Conservation (phyloP, 2,113 vertebrate genomes). For the Lamprotornis superbus region DNA sequence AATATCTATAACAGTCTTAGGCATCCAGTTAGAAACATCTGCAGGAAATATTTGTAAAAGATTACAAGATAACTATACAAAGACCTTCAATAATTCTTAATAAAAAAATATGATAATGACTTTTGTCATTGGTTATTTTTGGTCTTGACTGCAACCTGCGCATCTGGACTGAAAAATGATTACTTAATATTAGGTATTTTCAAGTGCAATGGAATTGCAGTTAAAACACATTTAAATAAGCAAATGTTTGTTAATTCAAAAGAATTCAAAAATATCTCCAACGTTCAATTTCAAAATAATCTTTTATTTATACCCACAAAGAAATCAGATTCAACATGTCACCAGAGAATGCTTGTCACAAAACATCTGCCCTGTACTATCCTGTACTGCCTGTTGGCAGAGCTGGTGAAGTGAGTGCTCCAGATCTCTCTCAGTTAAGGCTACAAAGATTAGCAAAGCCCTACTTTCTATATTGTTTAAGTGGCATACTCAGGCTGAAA, state of each 20-base stretch:
- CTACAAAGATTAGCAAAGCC: not conserved
- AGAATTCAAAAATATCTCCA: not conserved
- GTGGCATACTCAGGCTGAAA: not conserved
- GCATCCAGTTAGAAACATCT: slow-evolving; percentile 66
- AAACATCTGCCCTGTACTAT: not conserved
- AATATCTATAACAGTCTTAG: slow-evolving; percentile 66
- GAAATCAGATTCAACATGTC: not conserved
- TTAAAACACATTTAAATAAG: not conserved
- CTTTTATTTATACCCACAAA: not conserved
- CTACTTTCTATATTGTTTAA: not conserved
- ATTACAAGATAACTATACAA: not conserved
- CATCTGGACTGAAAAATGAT: not conserved
- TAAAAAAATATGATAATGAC: not conserved
- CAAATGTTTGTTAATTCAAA: not conserved
- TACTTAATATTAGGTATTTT: not conserved
- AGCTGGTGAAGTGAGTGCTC: not conserved
- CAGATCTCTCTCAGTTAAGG: not conserved
- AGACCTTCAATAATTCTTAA: not conserved
- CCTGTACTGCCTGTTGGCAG: not conserved
- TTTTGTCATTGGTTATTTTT: not conserved
- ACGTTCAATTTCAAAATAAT: not conserved
- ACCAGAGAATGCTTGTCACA: not conserved
- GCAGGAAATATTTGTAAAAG: slow-evolving; percentile 14
- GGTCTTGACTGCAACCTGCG: not conserved
- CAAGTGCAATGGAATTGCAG: not conserved